phyloP scores from a whole-genome alignment of 1,140 invertebrate genomes.

The Nixonia krombeini region DNA sequence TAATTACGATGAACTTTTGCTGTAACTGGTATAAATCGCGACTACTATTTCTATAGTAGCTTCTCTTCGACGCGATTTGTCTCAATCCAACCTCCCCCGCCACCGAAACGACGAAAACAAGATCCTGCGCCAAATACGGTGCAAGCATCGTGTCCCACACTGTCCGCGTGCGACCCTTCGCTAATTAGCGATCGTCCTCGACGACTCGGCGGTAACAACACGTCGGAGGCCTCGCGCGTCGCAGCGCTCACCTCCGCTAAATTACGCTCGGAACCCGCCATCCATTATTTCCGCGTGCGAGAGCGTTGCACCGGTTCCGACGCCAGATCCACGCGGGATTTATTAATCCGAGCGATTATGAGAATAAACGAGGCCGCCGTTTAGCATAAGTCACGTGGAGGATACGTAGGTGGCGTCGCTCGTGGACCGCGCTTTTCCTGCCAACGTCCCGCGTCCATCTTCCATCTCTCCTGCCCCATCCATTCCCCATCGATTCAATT shows the following conservation, averaged over 20 bases:
- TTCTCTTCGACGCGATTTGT: too few species aligned
- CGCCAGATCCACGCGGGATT: conserved; percentile 33
- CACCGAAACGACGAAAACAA: too few species aligned
- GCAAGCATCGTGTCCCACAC: conserved; percentile 3
- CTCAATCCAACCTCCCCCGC: too few species aligned
- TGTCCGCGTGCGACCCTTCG: not conserved
- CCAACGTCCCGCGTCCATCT: too few species aligned
- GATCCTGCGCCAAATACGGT: too few species aligned
- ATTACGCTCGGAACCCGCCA: conserved; percentile 30
- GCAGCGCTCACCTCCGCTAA: conserved; percentile 22
- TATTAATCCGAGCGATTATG: conserved; percentile 46
- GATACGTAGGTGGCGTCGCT: conserved; percentile 28
- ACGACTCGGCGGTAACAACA: conserved; percentile 9
- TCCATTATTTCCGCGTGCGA: conserved; percentile 36
- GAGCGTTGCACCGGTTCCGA: too few species aligned
- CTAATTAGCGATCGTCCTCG: conserved; percentile 23
- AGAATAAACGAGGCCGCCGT: conserved; percentile 39
- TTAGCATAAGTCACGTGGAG: conserved; percentile 35
- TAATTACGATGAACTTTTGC: too few species aligned
- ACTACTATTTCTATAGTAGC: too few species aligned
- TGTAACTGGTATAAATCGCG: too few species aligned
- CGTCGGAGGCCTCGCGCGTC: conserved; percentile 15
- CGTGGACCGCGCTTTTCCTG: too few species aligned
- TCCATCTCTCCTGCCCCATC: too few species aligned
- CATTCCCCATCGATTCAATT: too few species aligned